Conservation (phyloP, 2,797 vertebrate genomes). For the Neopelma chrysocephalum region DNA sequence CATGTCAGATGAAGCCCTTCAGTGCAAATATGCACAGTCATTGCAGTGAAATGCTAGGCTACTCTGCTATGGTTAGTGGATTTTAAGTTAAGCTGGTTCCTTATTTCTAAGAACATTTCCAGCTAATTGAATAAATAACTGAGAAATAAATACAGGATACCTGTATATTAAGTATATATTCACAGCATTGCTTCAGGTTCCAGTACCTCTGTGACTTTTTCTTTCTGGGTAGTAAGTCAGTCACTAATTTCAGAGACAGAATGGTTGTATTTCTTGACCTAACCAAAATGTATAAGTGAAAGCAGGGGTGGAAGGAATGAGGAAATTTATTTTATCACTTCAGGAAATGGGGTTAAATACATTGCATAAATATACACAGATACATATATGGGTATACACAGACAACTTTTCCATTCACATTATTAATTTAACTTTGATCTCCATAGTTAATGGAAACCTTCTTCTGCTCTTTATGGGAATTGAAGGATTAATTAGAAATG, state of each 20-base stretch:
- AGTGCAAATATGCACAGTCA: neutral
- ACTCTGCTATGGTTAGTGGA: neutral
- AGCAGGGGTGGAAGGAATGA: neutral
- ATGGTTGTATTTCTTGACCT: neutral
- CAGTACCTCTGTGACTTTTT: neutral
- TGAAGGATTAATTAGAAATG: neutral
- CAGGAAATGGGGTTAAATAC: neutral
- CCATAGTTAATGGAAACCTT: neutral
- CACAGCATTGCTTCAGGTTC: neutral
- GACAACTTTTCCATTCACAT: neutral
- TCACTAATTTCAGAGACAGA: neutral
- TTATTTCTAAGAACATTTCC: neutral
- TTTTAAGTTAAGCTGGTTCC: neutral
- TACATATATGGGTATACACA: neutral
- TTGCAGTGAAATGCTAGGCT: neutral
- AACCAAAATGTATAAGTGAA: neutral
- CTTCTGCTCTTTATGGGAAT: neutral
- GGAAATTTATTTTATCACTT: neutral
- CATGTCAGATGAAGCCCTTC: neutral
- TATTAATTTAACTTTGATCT: neutral
- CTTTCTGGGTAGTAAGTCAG: neutral
- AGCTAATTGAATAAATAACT: neutral
- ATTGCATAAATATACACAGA: neutral
- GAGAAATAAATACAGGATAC: neutral
- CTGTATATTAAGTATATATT: neutral